Evolutionary conservation across 37 sponge, comb jelly and placozoan genomes (phyloP).

Genomic region (Axinella damicornis): DNA sequence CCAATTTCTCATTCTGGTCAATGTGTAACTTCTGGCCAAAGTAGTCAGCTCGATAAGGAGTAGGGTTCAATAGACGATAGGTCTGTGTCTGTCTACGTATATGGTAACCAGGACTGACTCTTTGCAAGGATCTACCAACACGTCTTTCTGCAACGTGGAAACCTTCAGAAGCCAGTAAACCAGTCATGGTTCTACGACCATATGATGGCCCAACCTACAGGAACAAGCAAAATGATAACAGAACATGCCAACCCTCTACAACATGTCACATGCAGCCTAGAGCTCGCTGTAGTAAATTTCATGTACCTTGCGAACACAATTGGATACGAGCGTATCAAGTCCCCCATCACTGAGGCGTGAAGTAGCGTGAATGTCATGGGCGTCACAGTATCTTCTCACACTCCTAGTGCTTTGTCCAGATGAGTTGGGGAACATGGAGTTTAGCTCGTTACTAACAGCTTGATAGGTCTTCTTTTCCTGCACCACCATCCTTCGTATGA

Average conservation of each 20-base stretch:
- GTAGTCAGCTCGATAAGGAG: constrained; percentile 48
- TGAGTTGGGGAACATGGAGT: not conserved
- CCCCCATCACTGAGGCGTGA: constrained; percentile 4
- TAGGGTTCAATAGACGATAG: constrained; percentile 6
- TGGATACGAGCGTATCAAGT: constrained; percentile 1
- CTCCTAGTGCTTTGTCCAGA: constrained; percentile 20
- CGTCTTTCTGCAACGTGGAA: not conserved
- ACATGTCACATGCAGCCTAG: too few species aligned
- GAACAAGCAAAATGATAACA: not conserved
- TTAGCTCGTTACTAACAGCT: constrained; percentile 14
- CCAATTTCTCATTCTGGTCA: constrained; percentile 64
- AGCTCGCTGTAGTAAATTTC: too few species aligned
- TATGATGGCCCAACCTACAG: constrained; percentile 59
- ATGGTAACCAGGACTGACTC: constrained; percentile 27
- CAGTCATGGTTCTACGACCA: constrained; percentile 39
- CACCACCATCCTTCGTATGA: not conserved
- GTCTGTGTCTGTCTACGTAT: not conserved
- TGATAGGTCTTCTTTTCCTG: not conserved
- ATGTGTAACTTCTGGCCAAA: constrained; percentile 59
- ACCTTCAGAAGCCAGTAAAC: constrained; percentile 42
- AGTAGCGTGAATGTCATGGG: constrained; percentile 26
- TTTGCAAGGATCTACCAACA: constrained; percentile 15
- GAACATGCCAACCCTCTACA: too few species aligned
- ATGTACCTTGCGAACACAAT: constrained; percentile 4
- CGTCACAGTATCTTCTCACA: constrained; percentile 39